Base-by-base conservation (phyloP, 2,797 vertebrate species). In the Rhodeus uyekii region DNA sequence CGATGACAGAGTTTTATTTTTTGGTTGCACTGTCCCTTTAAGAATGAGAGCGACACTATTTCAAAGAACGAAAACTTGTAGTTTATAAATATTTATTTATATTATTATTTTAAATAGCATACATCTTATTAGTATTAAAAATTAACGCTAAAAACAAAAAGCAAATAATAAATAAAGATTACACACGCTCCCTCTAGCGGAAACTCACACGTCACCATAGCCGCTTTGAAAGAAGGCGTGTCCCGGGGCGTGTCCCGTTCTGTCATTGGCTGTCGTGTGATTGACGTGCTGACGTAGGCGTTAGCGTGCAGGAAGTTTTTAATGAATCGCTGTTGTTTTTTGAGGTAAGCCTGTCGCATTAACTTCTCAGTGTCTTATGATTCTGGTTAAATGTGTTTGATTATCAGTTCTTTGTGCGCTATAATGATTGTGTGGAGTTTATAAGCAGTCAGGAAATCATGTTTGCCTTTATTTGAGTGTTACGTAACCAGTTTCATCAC, bases 281-380 rank as follows among this genome's bases (percentile, higher is more conserved):
- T 73, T 53, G 69, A 39, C 79, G 69, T 64, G 44, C 9, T 74
- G 44, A 64, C 79, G 79, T 27, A 18, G 32, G 58, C 69, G 42
- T 64, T 10, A 50, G 10, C 5, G n/a, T 48, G 12, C 79, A 81
- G 79, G 79, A 81, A 81, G 69, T 81, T 63, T 80, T 38, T 61
- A 81, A 50, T 50, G 69, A 24, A 38, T 74, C 42, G 58, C 42
- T 74, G 39, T 36, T 74, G 55, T 61, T 18, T 42, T 46, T 69
- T 14, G 2, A 73, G 79, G 79, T 81, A 64, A 81, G 78, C 13
- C 13, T 19, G 1, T 69, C 34, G 8, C 4, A 24, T n/a, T 80
- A 71, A 44, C 36, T 44, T 69, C 4, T 44, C n/a, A 0, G 18
- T 44, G n/a, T 69, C 10, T 13, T 2, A 3, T 14, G 10, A 18